Conservation (phyloP, 2,888 invertebrate species). For the Agrochola lychnidis region DNA sequence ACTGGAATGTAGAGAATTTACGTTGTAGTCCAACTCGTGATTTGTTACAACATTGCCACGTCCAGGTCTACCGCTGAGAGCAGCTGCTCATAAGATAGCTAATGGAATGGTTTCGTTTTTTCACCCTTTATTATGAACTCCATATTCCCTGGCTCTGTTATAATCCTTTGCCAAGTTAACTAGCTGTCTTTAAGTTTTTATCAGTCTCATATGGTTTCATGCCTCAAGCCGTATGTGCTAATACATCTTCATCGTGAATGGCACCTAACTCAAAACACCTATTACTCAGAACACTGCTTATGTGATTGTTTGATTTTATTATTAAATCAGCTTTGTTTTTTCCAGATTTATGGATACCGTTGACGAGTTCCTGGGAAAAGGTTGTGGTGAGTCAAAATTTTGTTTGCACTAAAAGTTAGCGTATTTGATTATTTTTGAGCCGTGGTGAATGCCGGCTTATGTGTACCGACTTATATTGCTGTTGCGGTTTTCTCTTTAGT, state of each 20-base stretch:
- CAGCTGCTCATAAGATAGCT: conserved; percentile 7
- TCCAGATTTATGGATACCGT: conserved; percentile 85
- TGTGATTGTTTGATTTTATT: conserved; percentile 52
- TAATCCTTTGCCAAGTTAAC: not conserved
- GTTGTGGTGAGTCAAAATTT: conserved; percentile 83
- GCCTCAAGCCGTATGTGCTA: not conserved
- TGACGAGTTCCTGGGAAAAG: conserved; percentile 83
- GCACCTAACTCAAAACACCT: conserved; percentile 32
- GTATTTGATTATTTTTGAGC: conserved; percentile 76
- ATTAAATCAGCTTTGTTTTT: conserved; percentile 78
- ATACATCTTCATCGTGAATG: conserved; percentile 9
- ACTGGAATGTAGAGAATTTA: conserved; percentile 75
- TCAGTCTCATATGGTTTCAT: not conserved
- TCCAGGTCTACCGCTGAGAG: conserved; percentile 1
- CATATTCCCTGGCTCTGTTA: not conserved
- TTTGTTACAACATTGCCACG: conserved; percentile 30
- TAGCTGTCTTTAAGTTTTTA: not conserved
- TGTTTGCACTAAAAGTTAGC: conserved; percentile 78
- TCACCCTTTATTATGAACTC: not conserved
- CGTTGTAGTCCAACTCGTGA: conserved; percentile 57
- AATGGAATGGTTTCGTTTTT: conserved; percentile 12
- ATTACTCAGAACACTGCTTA: conserved; percentile 40
- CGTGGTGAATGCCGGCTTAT: conserved; percentile 72
- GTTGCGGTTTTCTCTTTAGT: conserved; percentile 79
- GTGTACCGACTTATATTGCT: conserved; percentile 73